Conservation (phyloP, 2,888 invertebrate species). For the Cantharis lateralis region DNA sequence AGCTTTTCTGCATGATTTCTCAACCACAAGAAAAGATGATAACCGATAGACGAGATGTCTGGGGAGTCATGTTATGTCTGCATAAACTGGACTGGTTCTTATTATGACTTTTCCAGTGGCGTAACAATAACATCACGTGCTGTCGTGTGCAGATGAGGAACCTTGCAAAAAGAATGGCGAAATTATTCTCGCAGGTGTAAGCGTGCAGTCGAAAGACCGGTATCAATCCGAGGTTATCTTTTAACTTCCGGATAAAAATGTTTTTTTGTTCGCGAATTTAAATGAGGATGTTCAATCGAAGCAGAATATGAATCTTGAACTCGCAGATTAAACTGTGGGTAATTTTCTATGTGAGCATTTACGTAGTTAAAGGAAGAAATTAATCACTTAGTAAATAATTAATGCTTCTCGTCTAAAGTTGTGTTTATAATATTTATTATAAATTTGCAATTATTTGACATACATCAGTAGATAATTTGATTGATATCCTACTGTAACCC, state of each 20-base stretch:
- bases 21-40: not conserved
- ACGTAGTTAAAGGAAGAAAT: not conserved
- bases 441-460: constrained; percentile 12
- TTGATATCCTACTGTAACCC: not conserved
- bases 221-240: not conserved
- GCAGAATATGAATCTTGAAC: not conserved
- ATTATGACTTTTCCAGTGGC: not conserved
- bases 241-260: not conserved
- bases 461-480: constrained; percentile 11
- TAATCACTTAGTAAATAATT: not conserved
- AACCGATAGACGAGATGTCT: not conserved
- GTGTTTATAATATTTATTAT: constrained; percentile 5
- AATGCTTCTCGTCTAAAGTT: not conserved
- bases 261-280: no score
- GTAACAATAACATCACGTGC: not conserved
- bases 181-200: not conserved
- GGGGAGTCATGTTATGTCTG: not conserved
- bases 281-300: not conserved
- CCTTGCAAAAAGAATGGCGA: not conserved
- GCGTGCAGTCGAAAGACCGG: not conserved
- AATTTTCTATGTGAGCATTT: not conserved
- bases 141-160: not conserved
- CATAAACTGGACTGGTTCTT: not conserved
- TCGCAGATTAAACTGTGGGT: not conserved
- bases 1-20: not conserved